A percentile compares a stretch with the other conserved stretches of the same genome.
These are phyloP conservation scores for Gymnopithys bicolor DNA, from an alignment of 2,797 vertebrate species.

Conservation along the genomic window DNA sequence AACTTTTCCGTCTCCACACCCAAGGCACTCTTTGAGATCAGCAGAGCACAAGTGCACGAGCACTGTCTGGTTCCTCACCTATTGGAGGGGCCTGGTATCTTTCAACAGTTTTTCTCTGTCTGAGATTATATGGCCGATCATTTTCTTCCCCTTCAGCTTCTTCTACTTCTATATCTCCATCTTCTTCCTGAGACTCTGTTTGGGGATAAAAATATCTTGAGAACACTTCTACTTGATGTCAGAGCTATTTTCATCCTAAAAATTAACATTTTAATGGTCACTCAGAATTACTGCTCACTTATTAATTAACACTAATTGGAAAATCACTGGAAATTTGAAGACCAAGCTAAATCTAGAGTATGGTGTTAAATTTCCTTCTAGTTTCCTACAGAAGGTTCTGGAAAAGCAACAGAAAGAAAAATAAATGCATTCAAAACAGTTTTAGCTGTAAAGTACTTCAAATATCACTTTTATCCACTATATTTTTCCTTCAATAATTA, in stretches of 20 bases:
- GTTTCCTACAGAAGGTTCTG: not conserved
- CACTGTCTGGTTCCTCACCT: slow-evolving; percentile 77
- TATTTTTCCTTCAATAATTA: not conserved
- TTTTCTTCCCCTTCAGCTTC: slow-evolving; percentile 96
- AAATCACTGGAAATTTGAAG: not conserved
- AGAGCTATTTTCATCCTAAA: not conserved
- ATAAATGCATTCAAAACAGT: not conserved
- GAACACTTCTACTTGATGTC: not conserved
- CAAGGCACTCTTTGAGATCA: not conserved
- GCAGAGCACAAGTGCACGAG: not conserved
- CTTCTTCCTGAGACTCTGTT: slow-evolving; percentile 92
- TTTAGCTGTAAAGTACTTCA: not conserved
- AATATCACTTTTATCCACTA: not conserved
- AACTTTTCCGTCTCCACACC: not conserved
- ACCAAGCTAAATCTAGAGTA: not conserved
- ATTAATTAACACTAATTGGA: not conserved
- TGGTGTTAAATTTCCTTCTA: not conserved
- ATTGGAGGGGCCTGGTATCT: slow-evolving; percentile 97
- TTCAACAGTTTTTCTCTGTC: slow-evolving; percentile 98
- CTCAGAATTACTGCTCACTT: not conserved
- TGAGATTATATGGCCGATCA: slow-evolving; percentile 94
- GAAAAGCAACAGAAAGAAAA: not conserved
- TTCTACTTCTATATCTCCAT: slow-evolving; percentile 93
- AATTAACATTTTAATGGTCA: not conserved
- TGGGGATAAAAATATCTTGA: not conserved